Conservation (phyloP, 2,113 vertebrate genomes). For the Formicarius rufipectus region DNA sequence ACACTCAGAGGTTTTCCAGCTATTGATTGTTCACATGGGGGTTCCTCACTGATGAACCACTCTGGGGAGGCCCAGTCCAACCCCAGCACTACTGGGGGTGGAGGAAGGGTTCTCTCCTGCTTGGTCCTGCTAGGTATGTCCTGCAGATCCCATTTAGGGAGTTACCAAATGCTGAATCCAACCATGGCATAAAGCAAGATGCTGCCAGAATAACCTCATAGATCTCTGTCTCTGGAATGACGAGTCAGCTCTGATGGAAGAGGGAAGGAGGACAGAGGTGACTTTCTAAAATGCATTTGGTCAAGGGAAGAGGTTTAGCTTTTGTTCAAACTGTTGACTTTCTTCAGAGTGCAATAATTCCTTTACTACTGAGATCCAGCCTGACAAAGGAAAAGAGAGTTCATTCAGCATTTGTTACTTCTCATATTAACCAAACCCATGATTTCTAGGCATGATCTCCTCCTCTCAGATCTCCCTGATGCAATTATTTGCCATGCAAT, state of each 20-base stretch:
- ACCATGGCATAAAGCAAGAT: neutral
- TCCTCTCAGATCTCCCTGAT: neutral
- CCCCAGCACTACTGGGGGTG: neutral
- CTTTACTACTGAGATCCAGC: neutral
- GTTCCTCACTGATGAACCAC: neutral
- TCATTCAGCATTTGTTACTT: neutral
- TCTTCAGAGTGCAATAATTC: neutral
- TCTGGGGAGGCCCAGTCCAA: fast-evolving
- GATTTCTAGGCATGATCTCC: neutral
- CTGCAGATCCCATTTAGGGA: neutral
- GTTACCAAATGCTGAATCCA: neutral
- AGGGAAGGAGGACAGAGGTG: neutral
- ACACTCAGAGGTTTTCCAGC: neutral
- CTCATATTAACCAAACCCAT: neutral
- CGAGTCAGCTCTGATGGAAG: neutral
- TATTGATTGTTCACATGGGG: fast-evolving
- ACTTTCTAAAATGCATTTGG: neutral
- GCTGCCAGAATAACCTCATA: neutral
- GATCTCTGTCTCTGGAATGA: neutral
- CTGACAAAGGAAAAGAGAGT: neutral
- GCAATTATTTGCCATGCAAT: neutral
- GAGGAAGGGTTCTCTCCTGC: neutral
- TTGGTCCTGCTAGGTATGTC: neutral
- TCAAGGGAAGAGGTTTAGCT: neutral
- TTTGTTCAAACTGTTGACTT: neutral